Evolutionary conservation across 2,888 invertebrate genomes (phyloP).

Genomic region (Neoaliturus tenellus): DNA sequence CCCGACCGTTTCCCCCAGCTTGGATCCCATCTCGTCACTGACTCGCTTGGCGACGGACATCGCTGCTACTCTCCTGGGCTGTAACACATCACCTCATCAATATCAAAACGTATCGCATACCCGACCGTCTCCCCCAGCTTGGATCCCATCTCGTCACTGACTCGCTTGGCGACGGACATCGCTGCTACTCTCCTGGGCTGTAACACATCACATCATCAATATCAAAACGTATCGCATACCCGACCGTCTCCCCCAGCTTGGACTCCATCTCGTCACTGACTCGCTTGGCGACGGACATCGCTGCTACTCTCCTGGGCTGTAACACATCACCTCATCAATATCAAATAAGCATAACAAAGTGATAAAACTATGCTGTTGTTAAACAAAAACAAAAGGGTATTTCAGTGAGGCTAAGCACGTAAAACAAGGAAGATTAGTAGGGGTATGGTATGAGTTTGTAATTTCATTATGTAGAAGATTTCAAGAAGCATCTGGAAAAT

Average conservation of each 20-base stretch:
- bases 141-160: slow-evolving; percentile 97
- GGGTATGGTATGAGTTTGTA: no score
- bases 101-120: slow-evolving; percentile 98
- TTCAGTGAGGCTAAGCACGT: no score
- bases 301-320: slow-evolving; percentile 97
- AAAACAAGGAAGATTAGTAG: no score
- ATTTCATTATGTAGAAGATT: no score
- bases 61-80: slow-evolving; percentile 97
- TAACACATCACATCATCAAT: no score
- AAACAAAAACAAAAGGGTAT: no score
- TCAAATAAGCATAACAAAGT: no score
- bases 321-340: no score
- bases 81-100: no score
- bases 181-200: slow-evolving; percentile 98
- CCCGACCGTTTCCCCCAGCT: slow-evolving; percentile 86
- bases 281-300: slow-evolving; percentile 99
- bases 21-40: slow-evolving; percentile 97
- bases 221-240: slow-evolving; percentile 99
- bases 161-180: slow-evolving; percentile 99
- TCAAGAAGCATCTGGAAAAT: no score
- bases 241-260: slow-evolving; percentile 85
- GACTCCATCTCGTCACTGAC: slow-evolving; percentile 99
- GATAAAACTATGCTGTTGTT: no score
- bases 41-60: slow-evolving; percentile 99
- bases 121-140: slow-evolving; percentile 88